phyloP scores from a whole-genome alignment of 2,888 invertebrate species.

The Apamea epomidion region DNA sequence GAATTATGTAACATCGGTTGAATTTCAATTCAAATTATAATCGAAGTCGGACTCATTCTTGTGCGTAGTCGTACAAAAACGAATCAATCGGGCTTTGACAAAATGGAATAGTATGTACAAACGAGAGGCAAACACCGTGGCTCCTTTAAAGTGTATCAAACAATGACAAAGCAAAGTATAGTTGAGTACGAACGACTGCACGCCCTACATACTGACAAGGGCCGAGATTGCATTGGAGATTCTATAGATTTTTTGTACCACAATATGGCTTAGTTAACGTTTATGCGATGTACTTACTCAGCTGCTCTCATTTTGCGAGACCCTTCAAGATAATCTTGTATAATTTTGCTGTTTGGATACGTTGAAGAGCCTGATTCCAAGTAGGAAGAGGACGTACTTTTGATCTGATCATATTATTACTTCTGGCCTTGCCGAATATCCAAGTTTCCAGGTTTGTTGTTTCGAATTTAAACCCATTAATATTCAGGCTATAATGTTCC shows the following conservation, averaged over 20 bases:
- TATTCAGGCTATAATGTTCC: not conserved
- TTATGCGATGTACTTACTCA: conserved; percentile 21
- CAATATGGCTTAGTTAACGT: conserved; percentile 50
- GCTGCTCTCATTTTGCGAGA: conserved; percentile 33
- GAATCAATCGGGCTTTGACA: conserved; percentile 35
- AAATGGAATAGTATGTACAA: conserved; percentile 16
- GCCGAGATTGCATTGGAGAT: conserved; percentile 70
- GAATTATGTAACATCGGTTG: conserved; percentile 5
- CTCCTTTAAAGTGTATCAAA: conserved; percentile 50
- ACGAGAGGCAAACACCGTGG: conserved; percentile 38
- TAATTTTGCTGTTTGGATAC: conserved; percentile 19
- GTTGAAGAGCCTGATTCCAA: conserved; percentile 18
- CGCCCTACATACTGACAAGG: conserved; percentile 68
- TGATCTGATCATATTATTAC: conserved; percentile 5
- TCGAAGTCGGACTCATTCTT: conserved; percentile 38
- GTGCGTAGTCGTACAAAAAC: conserved; percentile 27
- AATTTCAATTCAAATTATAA: conserved; percentile 23
- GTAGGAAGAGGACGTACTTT: not conserved
- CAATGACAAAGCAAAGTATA: conserved; percentile 59
- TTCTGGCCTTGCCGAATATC: conserved; percentile 4
- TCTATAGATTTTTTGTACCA: conserved; percentile 69
- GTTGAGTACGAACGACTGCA: conserved; percentile 44
- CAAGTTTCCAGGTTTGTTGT: not conserved
- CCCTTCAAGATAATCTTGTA: conserved; percentile 43
- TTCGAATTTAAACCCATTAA: conserved; percentile 6